Percentiles rank a stretch among this genome's conserved stretches.
Evolutionary conservation across 2,113 vertebrate species (phyloP).

Genomic region (Spheniscus mendiculus): DNA sequence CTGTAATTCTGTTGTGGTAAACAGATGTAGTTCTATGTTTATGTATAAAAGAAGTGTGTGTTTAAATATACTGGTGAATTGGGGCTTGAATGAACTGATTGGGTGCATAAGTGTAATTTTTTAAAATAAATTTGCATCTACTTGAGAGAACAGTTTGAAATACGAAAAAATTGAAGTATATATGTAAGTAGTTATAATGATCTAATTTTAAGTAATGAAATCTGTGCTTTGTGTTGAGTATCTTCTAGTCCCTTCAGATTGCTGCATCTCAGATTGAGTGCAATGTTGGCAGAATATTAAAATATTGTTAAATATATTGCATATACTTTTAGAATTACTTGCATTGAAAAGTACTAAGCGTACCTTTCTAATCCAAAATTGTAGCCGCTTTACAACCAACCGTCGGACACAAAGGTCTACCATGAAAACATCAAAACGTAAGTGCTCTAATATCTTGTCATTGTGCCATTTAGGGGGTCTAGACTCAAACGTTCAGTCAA

Average conservation of each 20-base stretch:
- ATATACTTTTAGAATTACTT: not conserved
- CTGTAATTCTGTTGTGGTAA: not conserved
- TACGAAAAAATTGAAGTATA: not conserved
- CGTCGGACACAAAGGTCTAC: constrained; percentile 98
- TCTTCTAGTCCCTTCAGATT: not conserved
- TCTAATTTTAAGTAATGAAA: not conserved
- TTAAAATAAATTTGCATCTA: not conserved
- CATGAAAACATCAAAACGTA: constrained; percentile 99
- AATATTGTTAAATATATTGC: not conserved
- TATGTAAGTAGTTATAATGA: not conserved
- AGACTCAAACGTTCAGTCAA: not conserved
- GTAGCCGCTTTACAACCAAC: constrained; percentile 97
- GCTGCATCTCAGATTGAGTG: not conserved
- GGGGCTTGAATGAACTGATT: not conserved
- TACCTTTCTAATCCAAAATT: constrained; percentile 36
- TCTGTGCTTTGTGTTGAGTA: not conserved
- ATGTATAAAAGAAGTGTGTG: not conserved
- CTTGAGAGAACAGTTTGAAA: not conserved
- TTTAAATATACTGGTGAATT: not conserved
- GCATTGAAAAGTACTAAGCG: not conserved
- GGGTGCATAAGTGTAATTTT: not conserved
- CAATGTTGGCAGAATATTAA: not conserved
- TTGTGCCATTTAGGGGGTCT: not conserved
- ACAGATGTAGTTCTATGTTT: not conserved
- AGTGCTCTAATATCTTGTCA: constrained; percentile 69